Percentiles rank a stretch among this genome's conserved stretches.
Evolutionary conservation across 2,888 invertebrate genomes (phyloP).

Genomic region (Dryobota labecula): DNA sequence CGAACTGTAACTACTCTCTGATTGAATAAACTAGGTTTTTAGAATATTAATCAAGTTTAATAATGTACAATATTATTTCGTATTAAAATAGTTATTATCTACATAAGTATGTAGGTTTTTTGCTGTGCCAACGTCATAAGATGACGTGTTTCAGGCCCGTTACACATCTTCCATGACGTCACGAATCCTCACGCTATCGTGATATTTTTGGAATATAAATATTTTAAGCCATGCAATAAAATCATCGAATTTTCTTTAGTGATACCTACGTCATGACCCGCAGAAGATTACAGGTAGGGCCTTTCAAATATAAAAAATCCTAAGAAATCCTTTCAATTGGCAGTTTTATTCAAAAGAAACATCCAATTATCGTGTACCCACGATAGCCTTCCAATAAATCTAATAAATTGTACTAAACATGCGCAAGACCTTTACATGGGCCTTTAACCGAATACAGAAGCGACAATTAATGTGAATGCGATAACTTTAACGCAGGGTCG

Average conservation of each 20-base stretch:
- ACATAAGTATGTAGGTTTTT: no score
- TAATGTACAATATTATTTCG: no score
- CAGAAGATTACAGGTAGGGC: background rate
- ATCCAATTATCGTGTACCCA: constrained; percentile 2
- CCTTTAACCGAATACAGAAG: constrained; percentile 49
- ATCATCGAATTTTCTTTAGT: background rate
- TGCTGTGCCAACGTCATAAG: constrained; percentile 5
- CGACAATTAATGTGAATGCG: constrained; percentile 54
- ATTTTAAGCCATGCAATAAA: constrained; percentile 1
- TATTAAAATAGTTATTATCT: no score
- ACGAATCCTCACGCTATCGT: background rate
- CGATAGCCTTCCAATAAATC: constrained; percentile 26
- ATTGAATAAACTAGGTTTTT: no score
- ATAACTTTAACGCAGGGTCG: constrained; percentile 38
- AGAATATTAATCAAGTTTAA: no score
- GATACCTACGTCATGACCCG: background rate
- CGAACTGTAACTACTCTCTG: no score
- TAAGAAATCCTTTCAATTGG: background rate
- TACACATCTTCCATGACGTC: constrained; percentile 20
- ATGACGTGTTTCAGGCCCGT: constrained; percentile 29
- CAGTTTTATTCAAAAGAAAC: constrained; percentile 6
- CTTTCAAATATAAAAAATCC: no score
- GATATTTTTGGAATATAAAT: constrained; percentile 13
- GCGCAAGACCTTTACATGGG: constrained; percentile 40
- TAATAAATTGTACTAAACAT: constrained; percentile 30